phyloP scores from a whole-genome alignment of 1,140 invertebrate species.

The Trichomalopsis sarcophagae region DNA sequence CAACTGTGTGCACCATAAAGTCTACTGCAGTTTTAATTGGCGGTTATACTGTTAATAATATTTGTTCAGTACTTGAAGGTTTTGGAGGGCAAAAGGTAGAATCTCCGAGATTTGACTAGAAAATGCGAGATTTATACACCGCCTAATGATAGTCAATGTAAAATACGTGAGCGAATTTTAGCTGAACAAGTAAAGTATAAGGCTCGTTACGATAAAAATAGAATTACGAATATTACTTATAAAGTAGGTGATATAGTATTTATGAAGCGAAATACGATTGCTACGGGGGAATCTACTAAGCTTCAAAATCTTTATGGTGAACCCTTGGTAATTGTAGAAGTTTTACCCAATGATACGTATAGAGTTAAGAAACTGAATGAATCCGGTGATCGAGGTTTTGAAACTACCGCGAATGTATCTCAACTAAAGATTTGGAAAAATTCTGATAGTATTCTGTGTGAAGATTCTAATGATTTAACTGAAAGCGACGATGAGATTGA shows the following conservation, averaged over 20 bases:
- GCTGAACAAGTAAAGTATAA: slow-evolving; percentile 46
- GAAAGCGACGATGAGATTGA: background rate
- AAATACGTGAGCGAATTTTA: slow-evolving; percentile 11
- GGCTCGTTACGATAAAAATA: slow-evolving; percentile 47
- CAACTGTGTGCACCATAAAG: too few relatives aligned
- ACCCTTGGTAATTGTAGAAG: slow-evolving; percentile 22
- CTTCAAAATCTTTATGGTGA: slow-evolving; percentile 41
- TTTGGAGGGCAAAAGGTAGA: too few relatives aligned
- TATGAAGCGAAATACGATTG: slow-evolving; percentile 28
- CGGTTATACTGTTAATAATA: too few relatives aligned
- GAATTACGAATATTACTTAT: slow-evolving; percentile 45
- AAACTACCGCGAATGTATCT: slow-evolving; percentile 2
- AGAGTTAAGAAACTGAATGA: background rate
- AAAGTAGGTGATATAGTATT: slow-evolving; percentile 54
- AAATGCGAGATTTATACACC: slow-evolving; percentile 46
- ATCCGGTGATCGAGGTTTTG: background rate
- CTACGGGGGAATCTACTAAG: slow-evolving; percentile 53
- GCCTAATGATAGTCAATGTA: slow-evolving; percentile 3
- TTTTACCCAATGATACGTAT: slow-evolving; percentile 45
- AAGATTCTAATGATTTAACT: background rate
- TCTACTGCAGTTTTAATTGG: too few relatives aligned
- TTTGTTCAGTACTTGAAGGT: too few relatives aligned
- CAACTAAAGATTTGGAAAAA: slow-evolving; percentile 8
- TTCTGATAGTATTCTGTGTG: background rate
- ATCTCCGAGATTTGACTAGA: slow-evolving; percentile 18